These are phyloP conservation scores for Rotaria magnacalcarata DNA, from an alignment of 2,888 invertebrate genomes.

Conservation along the genomic window DNA sequence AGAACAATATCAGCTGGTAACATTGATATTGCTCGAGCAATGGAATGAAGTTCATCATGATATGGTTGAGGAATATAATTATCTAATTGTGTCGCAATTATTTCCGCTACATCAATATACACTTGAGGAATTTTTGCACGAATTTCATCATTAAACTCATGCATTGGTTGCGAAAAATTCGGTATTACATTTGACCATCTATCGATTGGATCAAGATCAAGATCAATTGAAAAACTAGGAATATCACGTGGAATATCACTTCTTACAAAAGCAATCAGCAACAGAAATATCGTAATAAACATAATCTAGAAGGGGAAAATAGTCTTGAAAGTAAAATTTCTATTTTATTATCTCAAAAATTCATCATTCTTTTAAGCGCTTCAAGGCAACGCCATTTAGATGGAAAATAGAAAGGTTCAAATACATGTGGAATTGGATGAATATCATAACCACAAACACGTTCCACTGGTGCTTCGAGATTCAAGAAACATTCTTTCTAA, in stretches of 20 bases:
- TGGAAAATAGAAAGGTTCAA: constrained; percentile 91
- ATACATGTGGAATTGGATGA: constrained; percentile 84
- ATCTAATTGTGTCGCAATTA: neutral
- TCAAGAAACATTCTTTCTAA: constrained; percentile 85
- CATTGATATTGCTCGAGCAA: neutral
- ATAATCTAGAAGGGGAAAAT: neutral
- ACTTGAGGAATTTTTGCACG: neutral
- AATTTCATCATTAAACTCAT: neutral
- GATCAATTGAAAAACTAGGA: neutral
- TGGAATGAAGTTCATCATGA: constrained; percentile 7
- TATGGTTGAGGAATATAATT: constrained; percentile 17
- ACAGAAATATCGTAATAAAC: neutral
- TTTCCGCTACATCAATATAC: neutral
- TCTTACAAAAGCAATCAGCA: neutral
- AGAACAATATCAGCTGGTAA: neutral
- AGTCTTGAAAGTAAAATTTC: neutral
- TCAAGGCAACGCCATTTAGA: constrained; percentile 84
- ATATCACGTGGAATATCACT: neutral
- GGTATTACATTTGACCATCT: neutral
- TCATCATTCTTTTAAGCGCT: constrained; percentile 70
- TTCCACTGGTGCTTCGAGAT: constrained; percentile 83
- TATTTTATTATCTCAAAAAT: constrained; percentile 13
- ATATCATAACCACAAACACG: constrained; percentile 92
- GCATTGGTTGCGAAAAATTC: neutral
- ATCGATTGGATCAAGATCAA: neutral